phyloP scores from a whole-genome alignment of 2,113 vertebrate species.

The Nipponia nippon region DNA sequence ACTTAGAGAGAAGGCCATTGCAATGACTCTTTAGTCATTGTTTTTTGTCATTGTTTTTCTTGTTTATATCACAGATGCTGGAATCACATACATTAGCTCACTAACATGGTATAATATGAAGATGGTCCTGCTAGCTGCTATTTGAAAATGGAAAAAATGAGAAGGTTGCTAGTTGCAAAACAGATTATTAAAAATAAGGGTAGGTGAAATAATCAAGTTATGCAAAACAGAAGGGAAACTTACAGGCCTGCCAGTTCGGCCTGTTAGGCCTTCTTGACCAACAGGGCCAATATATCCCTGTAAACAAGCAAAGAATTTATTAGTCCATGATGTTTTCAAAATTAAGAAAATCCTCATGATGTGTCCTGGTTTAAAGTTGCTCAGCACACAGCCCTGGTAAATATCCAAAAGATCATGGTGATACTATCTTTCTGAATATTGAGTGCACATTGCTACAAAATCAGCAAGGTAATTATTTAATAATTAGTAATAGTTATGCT shows the following conservation, averaged over 20 bases:
- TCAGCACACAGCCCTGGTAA: background rate
- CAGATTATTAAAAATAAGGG: background rate
- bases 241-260: conserved; percentile 88
- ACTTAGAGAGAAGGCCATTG: background rate
- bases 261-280: conserved; percentile 86
- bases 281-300: conserved; percentile 88
- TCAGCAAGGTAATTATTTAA: background rate
- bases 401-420: background rate
- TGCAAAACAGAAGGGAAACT: background rate
- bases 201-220: background rate
- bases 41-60: background rate
- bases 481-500: background rate
- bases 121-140: background rate
- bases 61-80: background rate
- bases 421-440: background rate
- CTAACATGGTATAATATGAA: background rate
- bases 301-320: conserved; percentile 53
- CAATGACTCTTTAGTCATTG: background rate
- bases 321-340: background rate
- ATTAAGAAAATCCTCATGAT: background rate
- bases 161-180: background rate
- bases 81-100: background rate
- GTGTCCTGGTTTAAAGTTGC: background rate
- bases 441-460: background rate
- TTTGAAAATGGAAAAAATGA: background rate